These are phyloP conservation scores for Nanger granti DNA, from an alignment of 2,113 vertebrate species.

Conservation along the genomic window DNA sequence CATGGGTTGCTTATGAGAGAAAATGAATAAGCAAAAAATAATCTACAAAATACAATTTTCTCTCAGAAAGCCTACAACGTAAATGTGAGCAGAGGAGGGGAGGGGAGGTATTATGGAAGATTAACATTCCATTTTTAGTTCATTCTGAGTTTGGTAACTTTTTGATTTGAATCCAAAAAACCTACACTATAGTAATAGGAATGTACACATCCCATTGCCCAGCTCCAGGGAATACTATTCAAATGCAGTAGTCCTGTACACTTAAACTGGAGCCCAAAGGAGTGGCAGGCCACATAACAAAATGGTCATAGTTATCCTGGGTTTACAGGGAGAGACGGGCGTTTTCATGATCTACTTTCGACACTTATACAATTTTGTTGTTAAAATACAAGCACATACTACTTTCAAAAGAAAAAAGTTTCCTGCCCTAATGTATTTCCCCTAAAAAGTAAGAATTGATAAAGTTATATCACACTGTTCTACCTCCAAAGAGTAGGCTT, in stretches of 20 bases:
- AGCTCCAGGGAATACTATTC: background rate
- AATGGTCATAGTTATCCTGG: background rate
- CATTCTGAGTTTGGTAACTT: background rate
- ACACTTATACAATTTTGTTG: background rate
- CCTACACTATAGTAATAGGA: background rate
- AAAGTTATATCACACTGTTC: background rate
- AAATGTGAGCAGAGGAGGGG: background rate
- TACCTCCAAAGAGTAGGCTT: background rate
- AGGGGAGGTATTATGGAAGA: background rate
- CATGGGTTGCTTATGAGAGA: background rate
- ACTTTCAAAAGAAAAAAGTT: background rate
- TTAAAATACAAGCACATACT: background rate
- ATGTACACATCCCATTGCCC: background rate
- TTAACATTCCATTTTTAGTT: background rate
- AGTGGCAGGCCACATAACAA: background rate
- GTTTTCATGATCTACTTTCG: background rate
- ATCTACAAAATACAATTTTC: background rate
- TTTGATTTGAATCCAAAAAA: background rate
- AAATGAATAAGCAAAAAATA: background rate
- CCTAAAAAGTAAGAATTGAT: background rate
- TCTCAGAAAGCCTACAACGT: background rate
- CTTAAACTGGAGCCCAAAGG: background rate
- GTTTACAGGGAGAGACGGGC: background rate
- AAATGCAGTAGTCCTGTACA: background rate
- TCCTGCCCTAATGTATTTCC: background rate